Evolutionary conservation across 2,797 vertebrate genomes (phyloP).

Genomic region (Chaunax sp.): DNA sequence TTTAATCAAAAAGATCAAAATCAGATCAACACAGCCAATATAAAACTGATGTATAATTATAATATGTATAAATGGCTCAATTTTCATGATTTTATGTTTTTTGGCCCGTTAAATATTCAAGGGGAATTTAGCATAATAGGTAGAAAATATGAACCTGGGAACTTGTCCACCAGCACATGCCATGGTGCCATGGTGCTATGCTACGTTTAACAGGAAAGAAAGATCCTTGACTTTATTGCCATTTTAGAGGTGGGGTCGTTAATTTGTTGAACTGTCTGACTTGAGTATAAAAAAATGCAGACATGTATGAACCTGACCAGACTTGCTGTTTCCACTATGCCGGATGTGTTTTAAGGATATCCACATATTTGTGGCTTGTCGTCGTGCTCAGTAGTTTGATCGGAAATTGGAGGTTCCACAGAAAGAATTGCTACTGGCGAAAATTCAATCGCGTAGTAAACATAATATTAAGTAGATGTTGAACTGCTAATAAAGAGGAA

Average conservation of each 20-base stretch:
- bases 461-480: background rate
- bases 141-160: background rate
- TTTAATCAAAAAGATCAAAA: background rate
- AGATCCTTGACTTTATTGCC: slow-evolving; percentile 8
- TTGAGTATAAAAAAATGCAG: slow-evolving; percentile 24
- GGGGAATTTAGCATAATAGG: background rate
- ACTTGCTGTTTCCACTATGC: slow-evolving; percentile 32
- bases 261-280: slow-evolving; percentile 31
- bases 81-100: slow-evolving; percentile 1
- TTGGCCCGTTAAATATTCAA: background rate
- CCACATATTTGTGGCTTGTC: slow-evolving; percentile 54
- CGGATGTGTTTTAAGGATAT: slow-evolving; percentile 12
- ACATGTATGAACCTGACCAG: slow-evolving; percentile 48
- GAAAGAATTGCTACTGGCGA: background rate
- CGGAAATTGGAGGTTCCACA: slow-evolving; percentile 14
- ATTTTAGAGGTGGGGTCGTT: slow-evolving; percentile 15
- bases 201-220: slow-evolving; percentile 1
- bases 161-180: background rate
- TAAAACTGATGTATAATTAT: background rate
- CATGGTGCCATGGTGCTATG: background rate
- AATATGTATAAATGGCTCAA: background rate
- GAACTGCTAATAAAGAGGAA: background rate
- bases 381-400: background rate
- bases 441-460: no score
- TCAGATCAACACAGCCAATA: no score